Evolutionary conservation across 1,140 invertebrate genomes (phyloP).

Genomic region (Heterodera schachtii): DNA sequence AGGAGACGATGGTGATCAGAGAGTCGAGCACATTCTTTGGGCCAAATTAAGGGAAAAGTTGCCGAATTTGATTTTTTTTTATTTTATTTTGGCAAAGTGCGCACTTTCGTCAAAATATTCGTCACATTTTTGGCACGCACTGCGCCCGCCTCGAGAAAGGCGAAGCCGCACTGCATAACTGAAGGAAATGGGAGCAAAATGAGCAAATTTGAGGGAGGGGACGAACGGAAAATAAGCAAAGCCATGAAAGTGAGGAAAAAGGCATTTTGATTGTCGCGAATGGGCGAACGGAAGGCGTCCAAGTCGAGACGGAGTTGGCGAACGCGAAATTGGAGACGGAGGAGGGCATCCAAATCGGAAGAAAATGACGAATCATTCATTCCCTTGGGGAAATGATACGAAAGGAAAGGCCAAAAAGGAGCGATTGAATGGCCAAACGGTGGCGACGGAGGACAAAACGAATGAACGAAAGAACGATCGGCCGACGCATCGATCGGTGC

Average conservation of each 20-base stretch:
- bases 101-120: slow-evolving; percentile 70
- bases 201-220: neutral
- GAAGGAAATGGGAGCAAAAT: slow-evolving; percentile 37
- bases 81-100: neutral
- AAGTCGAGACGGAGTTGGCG: neutral
- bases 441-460: neutral
- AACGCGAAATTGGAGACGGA: neutral
- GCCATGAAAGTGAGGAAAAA: slow-evolving; percentile 54
- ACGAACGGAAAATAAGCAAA: slow-evolving; percentile 49
- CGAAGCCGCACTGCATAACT: slow-evolving; percentile 73
- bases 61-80: neutral
- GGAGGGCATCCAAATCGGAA: neutral
- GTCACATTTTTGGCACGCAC: slow-evolving; percentile 71
- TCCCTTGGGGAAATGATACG: neutral
- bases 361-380: neutral
- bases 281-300: neutral
- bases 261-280: slow-evolving; percentile 44
- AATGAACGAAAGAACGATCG: neutral
- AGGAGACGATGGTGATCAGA: slow-evolving; percentile 67
- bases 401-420: neutral
- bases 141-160: slow-evolving; percentile 72
- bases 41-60: too few species aligned
- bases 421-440: neutral
- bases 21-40: slow-evolving; percentile 70
- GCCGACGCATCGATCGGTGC: too few species aligned